Base-by-base conservation (phyloP, 1,140 invertebrate genomes). In the Leptinotarsa texana region DNA sequence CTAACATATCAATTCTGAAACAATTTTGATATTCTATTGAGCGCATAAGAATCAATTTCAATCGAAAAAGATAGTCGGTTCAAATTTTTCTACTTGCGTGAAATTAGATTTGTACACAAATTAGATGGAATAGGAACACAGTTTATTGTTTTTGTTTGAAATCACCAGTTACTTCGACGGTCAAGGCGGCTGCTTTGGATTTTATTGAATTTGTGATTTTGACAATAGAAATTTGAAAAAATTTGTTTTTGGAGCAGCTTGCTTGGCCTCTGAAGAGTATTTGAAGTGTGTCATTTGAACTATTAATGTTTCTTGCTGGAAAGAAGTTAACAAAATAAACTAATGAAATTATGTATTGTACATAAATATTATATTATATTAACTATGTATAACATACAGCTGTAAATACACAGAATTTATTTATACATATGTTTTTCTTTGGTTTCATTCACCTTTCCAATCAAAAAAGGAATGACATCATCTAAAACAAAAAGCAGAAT, bases 351-450 rank as follows among this genome's bases (percentile, higher is more conserved):
- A 68, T 68, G 63, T 68, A 68, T 68, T 68, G 66, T 68, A 68
- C 42, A 68, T 68, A 68, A 42, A 68, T 42, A 66, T 66, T 66
- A 68, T 68, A 42, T 42, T 65, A 65, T 68, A 68, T 68, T 68
- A 68, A 68, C 66, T 33, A 68, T 68, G 66, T 68, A 68, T 68
- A 68, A 68, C 66, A 24, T 68, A 68, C 66, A 68, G 33, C 66
- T 68, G 66, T 68, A 68, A 68, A 68, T 68, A 68, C 66, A 68
- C 66, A 68, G 66, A 68, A 68, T 68, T 68, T 68, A 68, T 68
- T 68, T 68, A 68, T 68, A 62, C 4, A 24, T 18, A 24, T 66
- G 22, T 24, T 22, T 13, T 66, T 66, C 22, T 3, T 42, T 42
- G 33, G 4, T 42, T 42, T 42, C 33, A 6, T 11, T 42, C 33